These are phyloP conservation scores for Agrilus mali DNA, from an alignment of 2,888 invertebrate species.

Conservation along the genomic window DNA sequence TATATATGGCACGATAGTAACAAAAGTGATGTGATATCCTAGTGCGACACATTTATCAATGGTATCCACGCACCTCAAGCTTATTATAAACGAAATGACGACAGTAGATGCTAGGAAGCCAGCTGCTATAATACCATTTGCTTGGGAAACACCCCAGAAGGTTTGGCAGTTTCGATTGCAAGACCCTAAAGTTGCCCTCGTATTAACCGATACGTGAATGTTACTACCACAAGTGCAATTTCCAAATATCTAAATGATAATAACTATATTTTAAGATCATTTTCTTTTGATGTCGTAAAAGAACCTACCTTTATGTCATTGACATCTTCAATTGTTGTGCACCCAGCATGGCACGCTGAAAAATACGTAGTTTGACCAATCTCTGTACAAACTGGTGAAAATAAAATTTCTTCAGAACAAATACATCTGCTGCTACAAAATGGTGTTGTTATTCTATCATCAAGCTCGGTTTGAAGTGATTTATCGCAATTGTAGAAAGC, in stretches of 20 bases:
- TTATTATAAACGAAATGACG: slow-evolving; percentile 41
- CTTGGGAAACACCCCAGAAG: slow-evolving; percentile 36
- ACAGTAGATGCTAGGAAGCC: slow-evolving; percentile 29
- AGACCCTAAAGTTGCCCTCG: slow-evolving; percentile 38
- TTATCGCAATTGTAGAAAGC: slow-evolving; percentile 27
- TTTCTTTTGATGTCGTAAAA: too few species aligned
- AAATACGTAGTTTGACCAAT: slow-evolving; percentile 45
- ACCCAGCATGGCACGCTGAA: slow-evolving; percentile 65
- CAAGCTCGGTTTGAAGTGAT: slow-evolving; percentile 36
- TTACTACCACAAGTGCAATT: slow-evolving; percentile 39
- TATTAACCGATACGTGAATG: slow-evolving; percentile 16
- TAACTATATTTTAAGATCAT: neutral
- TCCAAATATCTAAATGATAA: slow-evolving; percentile 30
- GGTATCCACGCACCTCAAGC: slow-evolving; percentile 40
- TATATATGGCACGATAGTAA: slow-evolving; percentile 44
- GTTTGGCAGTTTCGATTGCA: slow-evolving; percentile 40
- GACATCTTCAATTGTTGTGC: slow-evolving; percentile 33
- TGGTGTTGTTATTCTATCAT: slow-evolving; percentile 32
- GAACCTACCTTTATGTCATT: slow-evolving; percentile 30
- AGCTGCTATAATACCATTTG: slow-evolving; percentile 20
- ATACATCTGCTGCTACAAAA: slow-evolving; percentile 43
- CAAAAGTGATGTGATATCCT: slow-evolving; percentile 41
- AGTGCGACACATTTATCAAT: slow-evolving; percentile 51
- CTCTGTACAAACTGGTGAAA: slow-evolving; percentile 51
- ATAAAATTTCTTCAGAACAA: slow-evolving; percentile 38